Conservation (phyloP, 1,140 invertebrate genomes). For the Schlechtendalia chinensis region DNA sequence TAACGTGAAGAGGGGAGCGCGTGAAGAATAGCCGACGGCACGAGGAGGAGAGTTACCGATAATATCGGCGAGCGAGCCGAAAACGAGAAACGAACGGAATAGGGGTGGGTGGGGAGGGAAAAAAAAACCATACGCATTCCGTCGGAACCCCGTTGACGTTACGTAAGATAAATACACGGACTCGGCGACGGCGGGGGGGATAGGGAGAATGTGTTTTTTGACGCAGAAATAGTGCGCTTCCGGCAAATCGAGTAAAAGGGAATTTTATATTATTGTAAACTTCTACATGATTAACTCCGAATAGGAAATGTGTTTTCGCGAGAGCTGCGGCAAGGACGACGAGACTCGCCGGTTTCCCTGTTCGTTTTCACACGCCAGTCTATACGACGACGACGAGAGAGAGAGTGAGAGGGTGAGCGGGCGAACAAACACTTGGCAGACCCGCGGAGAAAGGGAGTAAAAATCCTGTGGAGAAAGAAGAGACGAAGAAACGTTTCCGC, state of each 20-base stretch:
- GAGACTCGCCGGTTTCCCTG: too few species aligned
- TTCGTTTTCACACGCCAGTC: conserved; percentile 24
- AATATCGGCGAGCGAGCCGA: conserved; percentile 31
- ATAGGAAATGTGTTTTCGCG: conserved; percentile 42
- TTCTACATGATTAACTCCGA: conserved; percentile 49
- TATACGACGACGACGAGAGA: neutral
- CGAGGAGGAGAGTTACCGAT: neutral
- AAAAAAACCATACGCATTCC: conserved; percentile 44
- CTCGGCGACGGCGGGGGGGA: neutral
- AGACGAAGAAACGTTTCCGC: conserved; percentile 12
- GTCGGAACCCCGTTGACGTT: conserved; percentile 40
- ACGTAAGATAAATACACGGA: conserved; percentile 35
- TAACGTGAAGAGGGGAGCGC: neutral
- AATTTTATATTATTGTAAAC: conserved; percentile 50
- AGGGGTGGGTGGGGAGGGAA: too few species aligned
- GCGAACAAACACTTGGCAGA: conserved; percentile 32
- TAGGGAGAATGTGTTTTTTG: conserved; percentile 35
- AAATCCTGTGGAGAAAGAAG: neutral
- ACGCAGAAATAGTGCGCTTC: conserved; percentile 47
- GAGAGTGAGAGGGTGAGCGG: neutral
- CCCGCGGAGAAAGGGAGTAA: conserved; percentile 4
- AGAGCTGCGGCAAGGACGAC: too few species aligned
- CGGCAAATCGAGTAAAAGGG: conserved; percentile 49
- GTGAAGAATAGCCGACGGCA: too few species aligned
- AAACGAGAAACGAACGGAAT: conserved; percentile 18